A percentile compares a stretch with the other conserved stretches of the same genome.
phyloP scores from a whole-genome alignment of 2,797 vertebrate species.

The Myiothlypis coronata region DNA sequence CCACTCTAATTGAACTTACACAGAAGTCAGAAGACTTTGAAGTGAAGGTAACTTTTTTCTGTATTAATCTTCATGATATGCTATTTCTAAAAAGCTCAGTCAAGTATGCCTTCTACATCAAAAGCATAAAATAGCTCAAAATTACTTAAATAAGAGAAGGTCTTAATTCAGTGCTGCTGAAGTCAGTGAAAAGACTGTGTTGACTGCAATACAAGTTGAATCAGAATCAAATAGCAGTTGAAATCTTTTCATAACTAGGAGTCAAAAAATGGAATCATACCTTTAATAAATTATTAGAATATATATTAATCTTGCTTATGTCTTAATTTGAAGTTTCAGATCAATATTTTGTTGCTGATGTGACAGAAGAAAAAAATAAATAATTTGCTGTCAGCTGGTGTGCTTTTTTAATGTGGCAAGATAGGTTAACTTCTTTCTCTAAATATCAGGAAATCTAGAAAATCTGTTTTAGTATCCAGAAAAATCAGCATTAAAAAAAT shows the following conservation, averaged over 20 bases:
- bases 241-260: background rate
- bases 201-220: background rate
- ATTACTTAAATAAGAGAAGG: background rate
- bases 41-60: slow-evolving; percentile 82
- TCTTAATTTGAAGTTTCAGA: background rate
- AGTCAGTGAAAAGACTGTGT: background rate
- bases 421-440: background rate
- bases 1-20: slow-evolving; percentile 80
- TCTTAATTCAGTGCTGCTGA: background rate
- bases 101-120: background rate
- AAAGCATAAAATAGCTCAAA: background rate
- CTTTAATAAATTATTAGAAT: background rate
- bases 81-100: background rate
- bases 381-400: background rate
- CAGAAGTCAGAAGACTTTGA: slow-evolving; percentile 84
- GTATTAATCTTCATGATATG: background rate
- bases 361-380: background rate
- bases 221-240: background rate
- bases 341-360: background rate
- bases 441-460: background rate
- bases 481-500: background rate
- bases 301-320: background rate
- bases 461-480: background rate
- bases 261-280: background rate
- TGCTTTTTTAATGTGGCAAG: background rate